Conservation (phyloP, 2,797 vertebrate genomes). For the Pteronotus mesoamericanus region DNA sequence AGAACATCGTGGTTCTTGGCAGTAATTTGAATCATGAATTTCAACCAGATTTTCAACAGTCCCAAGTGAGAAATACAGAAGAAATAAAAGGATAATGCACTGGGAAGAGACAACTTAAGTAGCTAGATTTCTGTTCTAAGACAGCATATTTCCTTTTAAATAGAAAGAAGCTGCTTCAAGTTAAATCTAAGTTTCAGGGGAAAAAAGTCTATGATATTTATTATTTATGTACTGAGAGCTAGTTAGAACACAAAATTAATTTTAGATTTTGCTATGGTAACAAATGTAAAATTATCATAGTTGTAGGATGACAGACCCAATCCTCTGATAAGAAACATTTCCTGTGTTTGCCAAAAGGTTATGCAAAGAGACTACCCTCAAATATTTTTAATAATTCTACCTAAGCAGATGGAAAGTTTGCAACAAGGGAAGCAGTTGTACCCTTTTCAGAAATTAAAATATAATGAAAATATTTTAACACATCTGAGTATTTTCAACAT, state of each 20-base stretch:
- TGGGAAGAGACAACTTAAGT: background rate
- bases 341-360: background rate
- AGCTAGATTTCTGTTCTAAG: background rate
- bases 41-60: background rate
- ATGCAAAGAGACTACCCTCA: conserved; percentile 10
- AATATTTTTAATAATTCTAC: conserved; percentile 58
- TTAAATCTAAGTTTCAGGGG: conserved; percentile 33
- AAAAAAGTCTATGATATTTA: background rate
- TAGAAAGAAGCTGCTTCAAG: background rate
- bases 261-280: conserved; percentile 54
- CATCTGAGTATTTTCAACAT: background rate
- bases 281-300: conserved; percentile 3
- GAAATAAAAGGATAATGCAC: background rate
- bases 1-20: background rate
- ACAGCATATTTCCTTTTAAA: conserved; percentile 17
- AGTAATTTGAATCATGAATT: background rate
- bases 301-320: background rate
- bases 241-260: conserved; percentile 28
- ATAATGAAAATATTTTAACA: conserved; percentile 21
- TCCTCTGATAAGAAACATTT: background rate
- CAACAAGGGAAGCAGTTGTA: background rate
- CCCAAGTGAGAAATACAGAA: background rate
- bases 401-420: background rate
- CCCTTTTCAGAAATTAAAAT: background rate
- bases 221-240: conserved; percentile 43